Conservation (phyloP, 2,113 vertebrate genomes). For the Microcebus murinus region DNA sequence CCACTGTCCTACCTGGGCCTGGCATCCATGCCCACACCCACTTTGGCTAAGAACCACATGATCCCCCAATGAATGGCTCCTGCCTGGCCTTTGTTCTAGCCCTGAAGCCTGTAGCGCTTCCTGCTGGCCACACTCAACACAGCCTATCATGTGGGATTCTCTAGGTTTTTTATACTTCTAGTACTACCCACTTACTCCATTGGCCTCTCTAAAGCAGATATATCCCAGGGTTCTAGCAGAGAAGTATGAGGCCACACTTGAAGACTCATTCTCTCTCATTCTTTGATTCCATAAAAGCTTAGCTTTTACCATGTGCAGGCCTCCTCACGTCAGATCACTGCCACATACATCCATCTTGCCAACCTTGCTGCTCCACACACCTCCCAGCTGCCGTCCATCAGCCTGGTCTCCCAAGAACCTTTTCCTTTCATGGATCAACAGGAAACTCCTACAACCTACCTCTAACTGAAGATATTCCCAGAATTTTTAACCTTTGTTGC, state of each 20-base stretch:
- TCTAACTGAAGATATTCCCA: background rate
- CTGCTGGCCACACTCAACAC: background rate
- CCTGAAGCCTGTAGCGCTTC: background rate
- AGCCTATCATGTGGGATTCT: background rate
- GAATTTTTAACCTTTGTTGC: slow-evolving; percentile 10
- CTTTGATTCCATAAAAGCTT: background rate
- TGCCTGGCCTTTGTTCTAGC: background rate
- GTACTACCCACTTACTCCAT: background rate
- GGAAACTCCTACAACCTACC: background rate
- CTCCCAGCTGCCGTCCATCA: background rate
- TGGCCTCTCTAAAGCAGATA: background rate
- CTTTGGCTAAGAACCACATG: background rate
- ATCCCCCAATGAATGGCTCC: background rate
- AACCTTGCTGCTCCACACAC: background rate
- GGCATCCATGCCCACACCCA: background rate
- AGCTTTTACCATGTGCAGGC: background rate
- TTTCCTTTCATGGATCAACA: background rate
- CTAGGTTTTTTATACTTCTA: background rate
- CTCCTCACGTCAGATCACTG: background rate
- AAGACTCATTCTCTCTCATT: background rate
- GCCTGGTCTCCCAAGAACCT: background rate
- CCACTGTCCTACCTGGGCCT: background rate
- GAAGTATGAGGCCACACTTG: background rate
- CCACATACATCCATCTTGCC: background rate
- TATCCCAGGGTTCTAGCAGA: background rate